These are phyloP conservation scores for Lordiphosa andalusiaca DNA, from an alignment of 2,888 invertebrate species.

Conservation along the genomic window DNA sequence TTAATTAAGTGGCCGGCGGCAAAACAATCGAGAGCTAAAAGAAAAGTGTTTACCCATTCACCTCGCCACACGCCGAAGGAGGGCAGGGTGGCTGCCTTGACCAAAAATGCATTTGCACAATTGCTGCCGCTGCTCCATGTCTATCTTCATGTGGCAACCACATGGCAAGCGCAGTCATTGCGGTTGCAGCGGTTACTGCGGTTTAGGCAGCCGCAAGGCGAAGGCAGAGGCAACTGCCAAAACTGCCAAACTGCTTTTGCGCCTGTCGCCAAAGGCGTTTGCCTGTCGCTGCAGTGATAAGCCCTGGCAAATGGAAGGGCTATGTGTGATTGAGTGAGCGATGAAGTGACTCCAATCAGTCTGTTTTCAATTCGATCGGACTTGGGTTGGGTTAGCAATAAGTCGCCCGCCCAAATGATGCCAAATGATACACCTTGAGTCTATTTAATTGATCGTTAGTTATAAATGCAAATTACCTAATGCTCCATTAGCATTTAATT, in stretches of 20 bases:
- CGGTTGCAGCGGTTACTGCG: constrained; percentile 45
- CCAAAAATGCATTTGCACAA: constrained; percentile 35
- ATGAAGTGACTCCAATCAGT: no score
- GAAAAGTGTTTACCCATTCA: constrained; percentile 1
- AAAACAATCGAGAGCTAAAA: constrained; percentile 17
- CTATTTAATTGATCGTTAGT: no score
- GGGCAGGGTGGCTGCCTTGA: constrained; percentile 7
- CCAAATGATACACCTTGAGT: no score
- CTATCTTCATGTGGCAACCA: constrained; percentile 12
- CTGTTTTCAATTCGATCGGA: no score
- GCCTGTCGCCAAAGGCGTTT: constrained; percentile 28
- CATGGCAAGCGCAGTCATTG: constrained; percentile 49
- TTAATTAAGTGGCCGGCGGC: constrained; percentile 49
- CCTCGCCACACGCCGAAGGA: no score
- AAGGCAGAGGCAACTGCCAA: constrained; percentile 6
- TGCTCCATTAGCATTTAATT: no score
- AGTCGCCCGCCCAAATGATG: no score
- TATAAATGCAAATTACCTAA: no score
- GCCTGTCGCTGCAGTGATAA: constrained; percentile 43
- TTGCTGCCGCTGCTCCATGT: constrained; percentile 6
- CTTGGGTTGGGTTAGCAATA: no score
- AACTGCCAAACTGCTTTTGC: constrained; percentile 28
- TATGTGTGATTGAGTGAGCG: no score
- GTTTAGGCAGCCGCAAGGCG: constrained; percentile 45
- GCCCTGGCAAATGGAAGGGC: neutral